These are phyloP conservation scores for Catajapyx aquilonaris DNA, from an alignment of 1,140 invertebrate species.

Conservation along the genomic window DNA sequence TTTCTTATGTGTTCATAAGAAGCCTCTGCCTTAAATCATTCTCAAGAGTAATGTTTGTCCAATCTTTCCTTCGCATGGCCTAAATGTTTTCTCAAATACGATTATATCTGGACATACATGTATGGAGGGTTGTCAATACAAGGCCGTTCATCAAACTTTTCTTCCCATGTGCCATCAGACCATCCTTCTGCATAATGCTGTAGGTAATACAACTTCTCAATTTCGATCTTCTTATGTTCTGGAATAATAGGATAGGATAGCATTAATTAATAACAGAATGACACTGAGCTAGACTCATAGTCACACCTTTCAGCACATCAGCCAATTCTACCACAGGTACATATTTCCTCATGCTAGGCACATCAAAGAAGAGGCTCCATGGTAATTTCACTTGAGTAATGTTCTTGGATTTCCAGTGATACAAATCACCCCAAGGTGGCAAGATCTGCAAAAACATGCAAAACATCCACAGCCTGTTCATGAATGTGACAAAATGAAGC, in stretches of 20 bases:
- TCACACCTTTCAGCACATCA: conserved; percentile 53
- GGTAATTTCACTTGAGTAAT: conserved; percentile 29
- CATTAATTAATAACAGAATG: too few relatives aligned
- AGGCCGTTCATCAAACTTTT: conserved; percentile 47
- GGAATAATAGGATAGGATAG: conserved; percentile 8
- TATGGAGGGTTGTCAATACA: conserved; percentile 23
- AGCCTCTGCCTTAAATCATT: conserved; percentile 2
- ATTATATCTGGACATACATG: too few relatives aligned
- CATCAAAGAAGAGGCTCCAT: conserved; percentile 76
- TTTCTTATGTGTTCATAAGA: neutral
- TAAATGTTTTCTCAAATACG: too few relatives aligned
- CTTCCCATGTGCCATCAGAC: conserved; percentile 50
- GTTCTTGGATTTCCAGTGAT: conserved; percentile 62
- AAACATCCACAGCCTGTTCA: conserved; percentile 1
- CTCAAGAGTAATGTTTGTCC: conserved; percentile 24
- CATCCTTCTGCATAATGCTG: conserved; percentile 75
- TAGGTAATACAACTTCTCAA: conserved; percentile 60
- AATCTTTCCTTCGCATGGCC: conserved; percentile 10
- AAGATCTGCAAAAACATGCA: conserved; percentile 40
- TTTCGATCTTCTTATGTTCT: conserved; percentile 22
- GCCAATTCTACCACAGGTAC: conserved; percentile 72
- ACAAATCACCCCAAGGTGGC: conserved; percentile 73
- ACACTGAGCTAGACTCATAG: too few relatives aligned
- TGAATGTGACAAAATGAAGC: neutral
- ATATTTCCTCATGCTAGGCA: conserved; percentile 52